phyloP scores from a whole-genome alignment of 2,888 invertebrate species.

The Rhyacophila evoluta region DNA sequence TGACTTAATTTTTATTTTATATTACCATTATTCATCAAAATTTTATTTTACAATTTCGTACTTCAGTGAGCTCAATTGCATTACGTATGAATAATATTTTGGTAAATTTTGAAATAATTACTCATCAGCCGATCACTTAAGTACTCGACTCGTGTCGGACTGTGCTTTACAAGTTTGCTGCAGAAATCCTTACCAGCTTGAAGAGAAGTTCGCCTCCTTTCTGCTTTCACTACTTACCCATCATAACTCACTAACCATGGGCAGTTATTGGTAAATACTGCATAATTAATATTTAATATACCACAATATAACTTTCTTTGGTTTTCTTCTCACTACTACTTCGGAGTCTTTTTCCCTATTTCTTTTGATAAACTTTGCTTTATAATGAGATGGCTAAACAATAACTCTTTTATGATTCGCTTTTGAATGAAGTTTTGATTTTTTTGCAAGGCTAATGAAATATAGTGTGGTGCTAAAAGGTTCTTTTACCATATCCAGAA shows the following conservation, averaged over 20 bases:
- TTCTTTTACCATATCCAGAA: no score
- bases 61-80: no score
- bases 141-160: background rate
- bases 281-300: background rate
- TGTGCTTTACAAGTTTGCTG: background rate
- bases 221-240: conserved; percentile 31
- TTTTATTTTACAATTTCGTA: no score
- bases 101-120: no score
- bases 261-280: conserved; percentile 15
- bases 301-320: conserved; percentile 8
- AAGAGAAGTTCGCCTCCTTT: background rate
- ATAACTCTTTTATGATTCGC: background rate
- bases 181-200: background rate
- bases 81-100: no score
- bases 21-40: no score
- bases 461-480: no score
- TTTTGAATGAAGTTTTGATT: background rate
- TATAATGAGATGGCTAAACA: background rate
- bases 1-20: no score
- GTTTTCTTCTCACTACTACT: background rate
- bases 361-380: background rate
- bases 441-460: background rate
- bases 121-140: no score
- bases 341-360: background rate
- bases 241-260: conserved; percentile 39